These are phyloP conservation scores for Acronicta leporina DNA, from an alignment of 2,888 invertebrate species.

Conservation along the genomic window DNA sequence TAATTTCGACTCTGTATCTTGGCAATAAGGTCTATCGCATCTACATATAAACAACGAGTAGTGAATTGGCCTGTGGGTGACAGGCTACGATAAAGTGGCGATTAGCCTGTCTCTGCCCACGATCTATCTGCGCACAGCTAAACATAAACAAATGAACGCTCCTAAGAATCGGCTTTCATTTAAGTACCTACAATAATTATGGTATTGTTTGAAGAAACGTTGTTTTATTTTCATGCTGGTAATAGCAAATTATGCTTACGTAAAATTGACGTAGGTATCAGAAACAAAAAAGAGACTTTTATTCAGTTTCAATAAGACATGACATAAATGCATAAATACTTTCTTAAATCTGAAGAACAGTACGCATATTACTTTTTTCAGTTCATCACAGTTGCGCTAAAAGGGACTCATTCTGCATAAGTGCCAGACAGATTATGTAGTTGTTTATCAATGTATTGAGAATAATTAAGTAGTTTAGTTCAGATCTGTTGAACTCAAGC, in stretches of 20 bases:
- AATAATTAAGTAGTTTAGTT: conserved; percentile 13
- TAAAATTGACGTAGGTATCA: too few species aligned
- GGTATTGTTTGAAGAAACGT: neutral
- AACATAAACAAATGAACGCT: conserved; percentile 52
- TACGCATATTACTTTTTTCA: too few species aligned
- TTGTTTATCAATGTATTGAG: neutral
- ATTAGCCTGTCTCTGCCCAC: conserved; percentile 81
- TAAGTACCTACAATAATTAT: conserved; percentile 1
- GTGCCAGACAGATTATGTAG: too few species aligned
- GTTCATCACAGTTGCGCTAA: too few species aligned
- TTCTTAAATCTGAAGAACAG: too few species aligned
- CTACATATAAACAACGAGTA: conserved; percentile 54
- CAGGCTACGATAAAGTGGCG: conserved; percentile 79
- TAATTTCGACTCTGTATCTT: conserved; percentile 25
- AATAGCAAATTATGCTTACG: neutral
- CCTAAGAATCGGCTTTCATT: conserved; percentile 30
- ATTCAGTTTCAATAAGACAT: too few species aligned
- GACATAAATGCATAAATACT: too few species aligned
- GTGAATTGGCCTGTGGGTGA: conserved; percentile 71
- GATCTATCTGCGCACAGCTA: conserved; percentile 54
- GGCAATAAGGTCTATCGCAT: conserved; percentile 42
- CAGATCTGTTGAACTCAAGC: conserved; percentile 19
- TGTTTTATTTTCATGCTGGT: neutral
- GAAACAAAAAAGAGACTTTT: too few species aligned
- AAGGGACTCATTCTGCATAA: too few species aligned